Percentiles rank a stretch among this genome's conserved stretches.
Conservation (phyloP, 2,888 invertebrate genomes). For the Hemaris fuciformis region DNA sequence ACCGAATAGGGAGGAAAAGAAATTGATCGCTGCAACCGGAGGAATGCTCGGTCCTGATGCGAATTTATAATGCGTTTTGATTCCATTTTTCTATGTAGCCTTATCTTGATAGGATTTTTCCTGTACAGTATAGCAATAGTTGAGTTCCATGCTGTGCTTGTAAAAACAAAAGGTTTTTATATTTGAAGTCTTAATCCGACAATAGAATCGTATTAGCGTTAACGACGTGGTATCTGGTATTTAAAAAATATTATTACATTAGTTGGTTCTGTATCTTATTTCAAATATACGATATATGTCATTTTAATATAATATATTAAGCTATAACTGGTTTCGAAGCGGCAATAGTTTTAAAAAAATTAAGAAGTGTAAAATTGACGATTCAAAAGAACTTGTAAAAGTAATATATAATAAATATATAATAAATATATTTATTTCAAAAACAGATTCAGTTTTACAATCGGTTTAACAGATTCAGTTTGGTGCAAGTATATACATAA, state of each 20-base stretch:
- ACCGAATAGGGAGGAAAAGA: constrained; percentile 8
- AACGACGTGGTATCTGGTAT: neutral
- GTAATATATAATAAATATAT: too few relatives aligned
- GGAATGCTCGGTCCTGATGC: neutral
- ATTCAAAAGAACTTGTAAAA: too few relatives aligned
- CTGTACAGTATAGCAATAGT: neutral
- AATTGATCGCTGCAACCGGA: neutral
- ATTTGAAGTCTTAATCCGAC: neutral
- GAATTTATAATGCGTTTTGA: neutral
- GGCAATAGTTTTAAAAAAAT: too few relatives aligned
- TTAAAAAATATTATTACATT: neutral
- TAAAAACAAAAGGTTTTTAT: neutral
- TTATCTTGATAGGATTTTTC: neutral
- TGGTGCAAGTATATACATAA: too few relatives aligned
- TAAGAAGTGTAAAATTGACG: too few relatives aligned
- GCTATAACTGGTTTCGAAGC: too few relatives aligned
- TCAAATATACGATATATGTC: too few relatives aligned
- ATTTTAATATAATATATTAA: too few relatives aligned
- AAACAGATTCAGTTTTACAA: too few relatives aligned
- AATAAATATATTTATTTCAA: too few relatives aligned
- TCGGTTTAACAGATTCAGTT: too few relatives aligned
- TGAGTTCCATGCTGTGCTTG: neutral
- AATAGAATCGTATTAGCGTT: neutral
- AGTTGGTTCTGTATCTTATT: too few relatives aligned
- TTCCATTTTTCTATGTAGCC: neutral